Conservation (phyloP, 2,888 invertebrate genomes). For the Caenorhabditis angaria region DNA sequence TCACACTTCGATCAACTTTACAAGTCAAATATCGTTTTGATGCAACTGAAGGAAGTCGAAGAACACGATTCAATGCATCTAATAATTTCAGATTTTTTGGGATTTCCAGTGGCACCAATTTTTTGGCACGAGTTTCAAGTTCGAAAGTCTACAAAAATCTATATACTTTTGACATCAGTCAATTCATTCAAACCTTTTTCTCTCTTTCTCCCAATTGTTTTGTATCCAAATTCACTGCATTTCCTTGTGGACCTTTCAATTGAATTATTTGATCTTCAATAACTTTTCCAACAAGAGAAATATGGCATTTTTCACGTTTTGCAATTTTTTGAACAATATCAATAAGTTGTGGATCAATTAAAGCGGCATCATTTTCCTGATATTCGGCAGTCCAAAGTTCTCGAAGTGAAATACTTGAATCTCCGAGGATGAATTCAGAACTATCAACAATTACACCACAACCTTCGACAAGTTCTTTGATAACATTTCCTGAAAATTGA, state of each 20-base stretch:
- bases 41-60: constrained; percentile 86
- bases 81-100: constrained; percentile 78
- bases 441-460: constrained; percentile 87
- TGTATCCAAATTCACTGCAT: constrained; percentile 60
- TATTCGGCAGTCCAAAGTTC: constrained; percentile 99
- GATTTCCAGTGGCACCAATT: constrained; percentile 71
- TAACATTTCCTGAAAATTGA: constrained; percentile 82
- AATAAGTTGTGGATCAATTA: constrained; percentile 79
- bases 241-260: constrained; percentile 12
- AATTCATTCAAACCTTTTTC: too few species aligned
- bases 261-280: constrained; percentile 79
- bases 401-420: constrained; percentile 89
- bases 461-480: constrained; percentile 95
- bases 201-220: constrained; percentile 51
- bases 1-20: constrained; percentile 81
- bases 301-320: constrained; percentile 87
- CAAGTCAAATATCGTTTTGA: constrained; percentile 79
- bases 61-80: constrained; percentile 82
- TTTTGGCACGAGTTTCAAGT: constrained; percentile 69
- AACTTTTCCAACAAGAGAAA: constrained; percentile 90
- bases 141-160: constrained; percentile 76
- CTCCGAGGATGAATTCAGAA: constrained; percentile 87
- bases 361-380: constrained; percentile 79
- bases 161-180: too few species aligned
- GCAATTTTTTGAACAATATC: constrained; percentile 81